These are phyloP conservation scores for Congeria kusceri DNA, from an alignment of 2,888 invertebrate species.

Conservation along the genomic window DNA sequence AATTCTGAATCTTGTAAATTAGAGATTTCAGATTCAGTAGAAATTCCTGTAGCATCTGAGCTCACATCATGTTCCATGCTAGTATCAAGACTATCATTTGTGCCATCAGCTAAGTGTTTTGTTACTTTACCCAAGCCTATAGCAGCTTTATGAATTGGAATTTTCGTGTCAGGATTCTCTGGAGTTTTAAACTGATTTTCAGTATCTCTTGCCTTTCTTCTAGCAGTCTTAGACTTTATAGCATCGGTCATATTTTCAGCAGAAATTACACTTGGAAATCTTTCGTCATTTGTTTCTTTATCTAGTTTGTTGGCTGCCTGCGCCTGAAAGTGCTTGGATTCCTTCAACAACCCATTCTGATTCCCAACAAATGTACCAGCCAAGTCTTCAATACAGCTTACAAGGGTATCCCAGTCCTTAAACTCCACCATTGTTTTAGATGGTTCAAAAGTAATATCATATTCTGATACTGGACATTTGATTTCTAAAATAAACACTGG, in stretches of 20 bases:
- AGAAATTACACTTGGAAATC: constrained; percentile 32
- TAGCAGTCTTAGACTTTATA: constrained; percentile 59
- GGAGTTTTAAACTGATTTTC: constrained; percentile 44
- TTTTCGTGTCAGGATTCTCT: background rate
- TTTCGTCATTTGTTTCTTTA: constrained; percentile 4
- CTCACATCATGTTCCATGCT: too few species aligned
- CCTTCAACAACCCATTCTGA: constrained; percentile 59
- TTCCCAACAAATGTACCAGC: constrained; percentile 74
- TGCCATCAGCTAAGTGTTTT: background rate
- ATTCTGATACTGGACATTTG: constrained; percentile 86
- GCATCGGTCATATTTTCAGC: constrained; percentile 54
- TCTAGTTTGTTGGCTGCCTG: background rate
- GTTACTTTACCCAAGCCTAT: constrained; percentile 15
- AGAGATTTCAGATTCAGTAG: too few species aligned
- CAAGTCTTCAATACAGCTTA: constrained; percentile 85
- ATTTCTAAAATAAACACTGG: constrained; percentile 88
- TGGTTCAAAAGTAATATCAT: constrained; percentile 87
- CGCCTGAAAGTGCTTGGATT: background rate
- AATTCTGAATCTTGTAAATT: too few species aligned
- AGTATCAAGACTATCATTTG: constrained; percentile 7
- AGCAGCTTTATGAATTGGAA: constrained; percentile 11
- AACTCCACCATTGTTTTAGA: constrained; percentile 87
- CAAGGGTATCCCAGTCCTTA: constrained; percentile 87
- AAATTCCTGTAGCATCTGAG: too few species aligned
- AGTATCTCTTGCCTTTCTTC: constrained; percentile 15